Conservation (phyloP, 2,797 vertebrate species). For the Coregonus suidteri region DNA sequence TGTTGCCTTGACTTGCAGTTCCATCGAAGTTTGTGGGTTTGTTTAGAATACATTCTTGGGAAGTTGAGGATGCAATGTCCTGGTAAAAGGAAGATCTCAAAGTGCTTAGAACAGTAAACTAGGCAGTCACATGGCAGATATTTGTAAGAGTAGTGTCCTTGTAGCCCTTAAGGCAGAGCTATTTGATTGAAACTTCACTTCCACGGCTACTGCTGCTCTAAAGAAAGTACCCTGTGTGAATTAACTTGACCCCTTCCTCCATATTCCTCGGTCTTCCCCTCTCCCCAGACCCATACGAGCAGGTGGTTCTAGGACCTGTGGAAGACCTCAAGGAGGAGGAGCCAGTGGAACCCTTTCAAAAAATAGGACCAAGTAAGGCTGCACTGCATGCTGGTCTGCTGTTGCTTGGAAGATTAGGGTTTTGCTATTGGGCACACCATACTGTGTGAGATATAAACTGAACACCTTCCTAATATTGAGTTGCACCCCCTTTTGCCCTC, state of each 20-base stretch:
- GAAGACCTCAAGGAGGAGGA: constrained; percentile 96
- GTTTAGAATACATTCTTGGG: no score
- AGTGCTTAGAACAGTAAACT: no score
- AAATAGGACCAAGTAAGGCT: constrained; percentile 97
- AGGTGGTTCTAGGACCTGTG: constrained; percentile 83
- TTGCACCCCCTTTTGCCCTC: no score
- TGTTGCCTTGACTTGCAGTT: no score
- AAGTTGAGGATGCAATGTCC: no score
- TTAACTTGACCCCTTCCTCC: background rate
- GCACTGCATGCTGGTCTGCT: constrained; percentile 28
- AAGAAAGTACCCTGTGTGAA: background rate
- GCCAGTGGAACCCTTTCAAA: constrained; percentile 90
- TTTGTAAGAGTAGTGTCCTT: background rate
- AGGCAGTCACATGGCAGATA: no score
- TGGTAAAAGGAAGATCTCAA: no score
- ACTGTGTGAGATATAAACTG: no score
- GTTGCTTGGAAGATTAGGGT: background rate
- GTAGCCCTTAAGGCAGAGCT: background rate
- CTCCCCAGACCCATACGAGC: constrained; percentile 92
- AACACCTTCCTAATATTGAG: no score
- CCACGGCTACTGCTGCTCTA: background rate
- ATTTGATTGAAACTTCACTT: background rate
- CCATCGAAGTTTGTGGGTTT: no score
- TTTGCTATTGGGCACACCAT: background rate
- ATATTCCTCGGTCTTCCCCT: background rate